A percentile compares a stretch with the other conserved stretches of the same genome.
These are phyloP conservation scores for Holocentrus rufus DNA, from an alignment of 2,797 vertebrate species.

Conservation along the genomic window DNA sequence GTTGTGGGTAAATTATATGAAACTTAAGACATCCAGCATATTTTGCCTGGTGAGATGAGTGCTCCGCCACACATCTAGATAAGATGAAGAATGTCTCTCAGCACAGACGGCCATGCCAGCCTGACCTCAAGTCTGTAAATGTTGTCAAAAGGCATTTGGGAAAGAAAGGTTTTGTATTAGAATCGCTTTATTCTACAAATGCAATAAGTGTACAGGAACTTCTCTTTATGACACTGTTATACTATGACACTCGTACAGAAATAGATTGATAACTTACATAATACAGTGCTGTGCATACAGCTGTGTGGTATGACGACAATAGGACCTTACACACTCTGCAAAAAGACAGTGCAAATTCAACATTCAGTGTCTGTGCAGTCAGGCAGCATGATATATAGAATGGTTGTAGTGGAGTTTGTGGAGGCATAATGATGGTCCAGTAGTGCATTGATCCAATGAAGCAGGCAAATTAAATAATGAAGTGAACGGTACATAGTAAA, in stretches of 20 bases:
- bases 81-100: slow-evolving; percentile 48
- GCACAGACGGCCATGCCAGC: slow-evolving; percentile 29
- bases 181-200: slow-evolving; percentile 12
- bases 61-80: slow-evolving; percentile 54
- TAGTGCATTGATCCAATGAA: not conserved
- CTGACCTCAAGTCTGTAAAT: slow-evolving; percentile 52
- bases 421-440: not conserved
- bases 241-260: too few relatives aligned
- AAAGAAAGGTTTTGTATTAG: not conserved
- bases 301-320: not conserved
- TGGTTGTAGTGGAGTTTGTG: not conserved
- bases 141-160: slow-evolving; percentile 30
- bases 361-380: too few relatives aligned
- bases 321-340: too few relatives aligned
- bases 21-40: slow-evolving; percentile 51
- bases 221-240: not conserved
- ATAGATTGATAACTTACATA: too few relatives aligned
- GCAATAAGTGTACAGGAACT: not conserved
- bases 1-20: slow-evolving; percentile 56
- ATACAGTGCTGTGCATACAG: not conserved
- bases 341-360: too few relatives aligned
- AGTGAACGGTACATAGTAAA: not conserved
- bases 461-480: not conserved
- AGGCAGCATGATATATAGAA: too few relatives aligned
- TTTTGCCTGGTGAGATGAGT: slow-evolving; percentile 39